A percentile compares a stretch with the other conserved stretches of the same genome.
phyloP scores from a whole-genome alignment of 2,113 vertebrate genomes.

The Plecotus auritus region DNA sequence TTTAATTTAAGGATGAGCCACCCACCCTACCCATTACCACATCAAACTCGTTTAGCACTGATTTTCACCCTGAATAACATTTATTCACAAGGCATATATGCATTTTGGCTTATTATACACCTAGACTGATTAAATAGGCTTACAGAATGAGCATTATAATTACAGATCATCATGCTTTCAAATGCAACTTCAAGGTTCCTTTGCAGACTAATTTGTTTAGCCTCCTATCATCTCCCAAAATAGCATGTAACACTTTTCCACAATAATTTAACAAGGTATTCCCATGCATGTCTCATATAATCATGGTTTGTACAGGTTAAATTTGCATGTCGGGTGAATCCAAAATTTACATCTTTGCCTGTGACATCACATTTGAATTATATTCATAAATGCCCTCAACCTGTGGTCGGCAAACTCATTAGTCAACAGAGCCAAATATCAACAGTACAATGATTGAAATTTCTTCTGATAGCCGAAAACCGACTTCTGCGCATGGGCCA shows the following conservation, averaged over 20 bases:
- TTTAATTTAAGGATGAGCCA: not conserved
- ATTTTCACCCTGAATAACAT: constrained; percentile 20
- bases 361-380: not conserved
- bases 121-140: constrained; percentile 26
- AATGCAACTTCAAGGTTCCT: not conserved
- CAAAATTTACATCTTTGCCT: not conserved
- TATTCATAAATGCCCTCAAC: not conserved
- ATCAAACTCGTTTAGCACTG: not conserved
- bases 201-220: constrained; percentile 25
- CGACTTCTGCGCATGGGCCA: too few relatives aligned
- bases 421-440: too few relatives aligned
- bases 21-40: not conserved
- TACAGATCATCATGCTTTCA: not conserved
- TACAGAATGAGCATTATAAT: not conserved
- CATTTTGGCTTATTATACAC: not conserved
- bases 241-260: not conserved
- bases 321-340: not conserved
- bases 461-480: too few relatives aligned
- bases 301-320: not conserved
- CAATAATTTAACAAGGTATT: not conserved
- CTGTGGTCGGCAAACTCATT: too few relatives aligned
- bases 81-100: not conserved
- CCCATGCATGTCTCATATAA: not conserved
- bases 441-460: too few relatives aligned
- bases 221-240: not conserved